These are phyloP conservation scores for Tricholauxania praeusta DNA, from an alignment of 2,888 invertebrate species.

Conservation along the genomic window DNA sequence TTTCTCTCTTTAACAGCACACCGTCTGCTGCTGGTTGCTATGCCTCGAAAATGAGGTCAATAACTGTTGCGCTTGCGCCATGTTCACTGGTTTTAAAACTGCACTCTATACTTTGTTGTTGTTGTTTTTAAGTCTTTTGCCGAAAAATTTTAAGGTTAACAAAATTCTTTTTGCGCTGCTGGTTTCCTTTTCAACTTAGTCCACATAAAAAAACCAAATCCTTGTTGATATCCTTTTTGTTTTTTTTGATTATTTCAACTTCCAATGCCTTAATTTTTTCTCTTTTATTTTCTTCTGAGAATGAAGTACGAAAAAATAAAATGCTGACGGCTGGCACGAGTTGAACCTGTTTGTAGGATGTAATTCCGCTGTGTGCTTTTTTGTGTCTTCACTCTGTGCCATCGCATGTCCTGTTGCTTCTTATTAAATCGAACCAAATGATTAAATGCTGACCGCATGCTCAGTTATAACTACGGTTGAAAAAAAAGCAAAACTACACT, in stretches of 20 bases:
- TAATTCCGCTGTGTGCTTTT: background rate
- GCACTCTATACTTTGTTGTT: background rate
- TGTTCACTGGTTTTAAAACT: background rate
- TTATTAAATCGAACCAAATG: conserved; percentile 24
- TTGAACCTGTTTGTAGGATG: conserved; percentile 29
- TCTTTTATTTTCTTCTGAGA: background rate
- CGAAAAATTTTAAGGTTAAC: too few relatives aligned
- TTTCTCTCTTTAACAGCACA: background rate
- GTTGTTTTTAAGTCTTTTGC: conserved; percentile 1
- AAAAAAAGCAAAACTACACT: too few relatives aligned
- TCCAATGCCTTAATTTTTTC: background rate
- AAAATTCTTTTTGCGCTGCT: background rate
- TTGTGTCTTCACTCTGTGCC: background rate
- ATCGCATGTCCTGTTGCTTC: conserved; percentile 26
- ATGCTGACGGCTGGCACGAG: conserved; percentile 36
- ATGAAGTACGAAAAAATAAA: background rate
- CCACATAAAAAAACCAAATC: background rate
- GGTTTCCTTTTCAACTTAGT: background rate
- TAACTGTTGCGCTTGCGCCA: conserved; percentile 35
- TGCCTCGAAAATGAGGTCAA: conserved; percentile 31
- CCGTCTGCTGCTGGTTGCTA: background rate
- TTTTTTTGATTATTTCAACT: background rate
- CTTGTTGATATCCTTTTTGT: background rate
- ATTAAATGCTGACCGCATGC: conserved; percentile 25
- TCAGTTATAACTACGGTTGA: background rate